phyloP scores from a whole-genome alignment of 2,888 invertebrate species.

The Escarpia spicata region DNA sequence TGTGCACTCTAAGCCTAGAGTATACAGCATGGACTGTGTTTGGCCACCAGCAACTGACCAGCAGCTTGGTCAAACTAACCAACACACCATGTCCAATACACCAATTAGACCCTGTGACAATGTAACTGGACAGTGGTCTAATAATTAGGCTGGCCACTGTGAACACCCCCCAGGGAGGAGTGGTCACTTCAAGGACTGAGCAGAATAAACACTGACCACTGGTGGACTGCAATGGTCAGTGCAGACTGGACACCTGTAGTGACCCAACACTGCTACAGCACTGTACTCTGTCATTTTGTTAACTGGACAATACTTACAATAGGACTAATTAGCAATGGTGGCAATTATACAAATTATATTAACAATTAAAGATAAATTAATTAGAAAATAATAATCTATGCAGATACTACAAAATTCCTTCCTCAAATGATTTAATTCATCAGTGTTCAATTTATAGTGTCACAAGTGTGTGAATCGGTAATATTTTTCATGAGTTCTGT shows the following conservation, averaged over 20 bases:
- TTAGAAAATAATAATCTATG: neutral
- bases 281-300: neutral
- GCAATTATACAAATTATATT: neutral
- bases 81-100: constrained; percentile 6
- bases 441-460: too few relatives aligned
- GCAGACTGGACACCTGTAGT: neutral
- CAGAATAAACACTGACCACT: neutral
- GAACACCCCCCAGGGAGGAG: neutral
- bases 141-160: neutral
- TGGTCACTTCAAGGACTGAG: neutral
- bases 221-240: neutral
- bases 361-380: neutral
- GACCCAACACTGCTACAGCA: neutral
- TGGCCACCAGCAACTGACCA: neutral
- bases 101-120: neutral
- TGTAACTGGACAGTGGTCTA: neutral
- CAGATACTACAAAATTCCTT: too few relatives aligned
- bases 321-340: too few relatives aligned
- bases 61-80: neutral
- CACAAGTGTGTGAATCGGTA: too few relatives aligned
- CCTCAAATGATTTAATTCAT: too few relatives aligned
- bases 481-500: too few relatives aligned
- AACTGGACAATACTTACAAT: too few relatives aligned
- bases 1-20: neutral
- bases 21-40: neutral